Percentiles rank a stretch among this genome's conserved stretches.
These are phyloP conservation scores for Leuciscus idus DNA, from an alignment of 2,113 vertebrate species.

Conservation along the genomic window DNA sequence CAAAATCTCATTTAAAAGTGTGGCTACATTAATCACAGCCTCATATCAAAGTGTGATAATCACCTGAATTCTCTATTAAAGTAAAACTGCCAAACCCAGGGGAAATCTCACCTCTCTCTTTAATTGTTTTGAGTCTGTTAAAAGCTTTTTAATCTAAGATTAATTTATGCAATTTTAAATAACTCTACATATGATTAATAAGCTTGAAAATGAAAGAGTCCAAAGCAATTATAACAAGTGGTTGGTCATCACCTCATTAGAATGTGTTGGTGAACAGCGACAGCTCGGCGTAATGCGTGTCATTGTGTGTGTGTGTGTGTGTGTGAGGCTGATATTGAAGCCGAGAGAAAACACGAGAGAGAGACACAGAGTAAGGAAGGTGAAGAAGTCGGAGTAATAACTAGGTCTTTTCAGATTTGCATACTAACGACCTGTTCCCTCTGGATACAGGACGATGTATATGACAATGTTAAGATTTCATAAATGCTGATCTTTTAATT, in stretches of 20 bases:
- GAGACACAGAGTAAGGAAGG: conserved; percentile 74
- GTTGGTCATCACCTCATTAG: conserved; percentile 99
- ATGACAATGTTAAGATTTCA: conserved; percentile 59
- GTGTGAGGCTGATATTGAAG: conserved; percentile 43
- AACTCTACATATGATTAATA: conserved; percentile 99
- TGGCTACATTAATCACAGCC: conserved; percentile 96
- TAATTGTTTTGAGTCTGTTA: conserved; percentile 99
- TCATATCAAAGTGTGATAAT: conserved; percentile 93
- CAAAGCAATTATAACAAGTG: conserved; percentile 99
- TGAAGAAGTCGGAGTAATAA: conserved; percentile 81
- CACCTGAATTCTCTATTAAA: conserved; percentile 96
- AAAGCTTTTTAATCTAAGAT: conserved; percentile 99
- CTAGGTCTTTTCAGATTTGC: conserved; percentile 84
- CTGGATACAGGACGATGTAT: conserved; percentile 63
- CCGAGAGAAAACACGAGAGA: conserved; percentile 61
- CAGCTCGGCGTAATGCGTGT: conserved; percentile 73
- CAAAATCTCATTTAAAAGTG: conserved; percentile 89
- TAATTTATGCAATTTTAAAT: conserved; percentile 99
- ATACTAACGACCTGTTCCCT: conserved; percentile 81
- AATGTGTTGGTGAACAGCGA: conserved; percentile 82
- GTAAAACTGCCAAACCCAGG: conserved; percentile 92
- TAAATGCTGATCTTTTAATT: conserved; percentile 61
- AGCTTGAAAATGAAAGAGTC: conserved; percentile 98
- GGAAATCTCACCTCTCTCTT: conserved; percentile 97
- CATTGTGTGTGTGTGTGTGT: conserved; percentile 37